Base-by-base conservation (phyloP, 2,888 invertebrate species). In the Leucoma salicis region DNA sequence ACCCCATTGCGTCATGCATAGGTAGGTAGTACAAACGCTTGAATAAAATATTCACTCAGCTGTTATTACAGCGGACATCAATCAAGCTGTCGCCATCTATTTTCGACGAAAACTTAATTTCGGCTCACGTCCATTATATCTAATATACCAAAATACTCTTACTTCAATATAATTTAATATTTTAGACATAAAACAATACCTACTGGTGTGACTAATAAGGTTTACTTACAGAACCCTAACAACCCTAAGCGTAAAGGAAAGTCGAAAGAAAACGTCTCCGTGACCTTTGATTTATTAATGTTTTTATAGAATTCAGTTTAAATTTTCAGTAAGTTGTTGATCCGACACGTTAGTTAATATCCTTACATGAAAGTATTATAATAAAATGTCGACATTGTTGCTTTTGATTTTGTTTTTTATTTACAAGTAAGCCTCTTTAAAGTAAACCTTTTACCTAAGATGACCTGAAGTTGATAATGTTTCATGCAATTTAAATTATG, bases 31-130 rank as follows among this genome's bases (percentile, higher is more conserved):
- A 29, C 68, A 64, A 78, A 69, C 64, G 64, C 57, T 63, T 70
- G 66, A 78, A 82, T 83, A 78, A 83, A 83, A 82, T 82, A 85
- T 83, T 81, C 79, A 79, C 70, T 79, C 70, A 70, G 53, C 67
- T 67, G 74, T 81, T 84, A 80, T 80, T 78, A 79, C 75, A 78
- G 73, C 70, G 68, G 70, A 75, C 76, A 84, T 82, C 78, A 74
- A 84, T 85, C 85, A 82, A 78, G 58, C 77, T 79, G 80, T 79
- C 79, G 59, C 57, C 80, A 72, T 74, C 70, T 78, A 79, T 79
- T 82, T 80, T 76, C 70, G 69, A 77, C 66, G 75, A 81, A 79
- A 80, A 78, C 75, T 76, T 82, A 72, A 81, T 82, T 82, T 76
- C 66, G 69, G 74, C 74, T 67, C 66, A 53, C 57, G 62, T 60